A percentile compares a stretch with the other conserved stretches of the same genome.
Conservation (phyloP, 2,888 invertebrate genomes). For the Ischnura elegans region DNA sequence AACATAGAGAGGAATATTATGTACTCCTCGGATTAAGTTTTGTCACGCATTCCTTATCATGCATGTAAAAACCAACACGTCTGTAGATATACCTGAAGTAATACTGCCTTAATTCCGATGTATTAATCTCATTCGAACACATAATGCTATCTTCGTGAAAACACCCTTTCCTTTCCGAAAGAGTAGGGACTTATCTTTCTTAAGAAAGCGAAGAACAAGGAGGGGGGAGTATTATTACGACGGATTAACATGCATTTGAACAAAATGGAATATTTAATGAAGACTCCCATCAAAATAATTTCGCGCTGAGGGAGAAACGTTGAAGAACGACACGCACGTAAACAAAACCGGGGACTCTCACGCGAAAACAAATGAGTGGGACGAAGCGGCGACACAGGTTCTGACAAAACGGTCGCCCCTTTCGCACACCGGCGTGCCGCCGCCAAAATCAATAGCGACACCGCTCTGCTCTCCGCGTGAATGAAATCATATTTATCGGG, state of each 20-base stretch:
- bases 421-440: neutral
- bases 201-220: neutral
- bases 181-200: too few relatives aligned
- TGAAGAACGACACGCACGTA: neutral
- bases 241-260: neutral
- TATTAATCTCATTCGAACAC: too few relatives aligned
- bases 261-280: neutral
- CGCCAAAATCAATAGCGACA: conserved; percentile 25
- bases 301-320: neutral
- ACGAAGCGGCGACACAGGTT: conserved; percentile 3
- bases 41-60: too few relatives aligned
- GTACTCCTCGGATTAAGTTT: too few relatives aligned
- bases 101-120: too few relatives aligned
- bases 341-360: too few relatives aligned
- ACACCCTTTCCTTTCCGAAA: too few relatives aligned
- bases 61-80: too few relatives aligned
- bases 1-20: too few relatives aligned
- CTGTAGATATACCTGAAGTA: too few relatives aligned
- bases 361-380: conserved; percentile 29
- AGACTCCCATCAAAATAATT: neutral
- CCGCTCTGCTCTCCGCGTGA: neutral
- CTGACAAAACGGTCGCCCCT: neutral
- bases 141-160: too few relatives aligned
- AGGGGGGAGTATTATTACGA: neutral
- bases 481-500: conserved; percentile 39